These are phyloP conservation scores for Rhynchomys soricoides DNA, from an alignment of 2,113 vertebrate genomes.

Conservation along the genomic window DNA sequence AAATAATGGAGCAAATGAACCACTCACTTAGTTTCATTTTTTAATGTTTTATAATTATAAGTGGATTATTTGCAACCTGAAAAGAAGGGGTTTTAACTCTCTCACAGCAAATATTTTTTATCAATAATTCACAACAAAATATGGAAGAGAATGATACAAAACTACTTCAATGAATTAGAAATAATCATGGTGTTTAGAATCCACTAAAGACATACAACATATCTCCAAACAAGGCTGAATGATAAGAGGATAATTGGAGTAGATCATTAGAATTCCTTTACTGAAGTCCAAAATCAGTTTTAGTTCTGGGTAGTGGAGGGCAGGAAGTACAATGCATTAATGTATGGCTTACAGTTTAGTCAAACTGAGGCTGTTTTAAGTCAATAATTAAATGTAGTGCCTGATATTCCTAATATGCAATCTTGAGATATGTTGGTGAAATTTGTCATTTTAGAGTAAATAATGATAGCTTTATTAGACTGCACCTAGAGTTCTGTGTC, in stretches of 20 bases:
- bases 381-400: not conserved
- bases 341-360: not conserved
- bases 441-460: slow-evolving; percentile 8
- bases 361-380: not conserved
- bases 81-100: not conserved
- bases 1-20: not conserved
- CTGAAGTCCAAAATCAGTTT: not conserved
- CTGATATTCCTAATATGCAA: not conserved
- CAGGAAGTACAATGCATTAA: not conserved
- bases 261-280: slow-evolving; percentile 28
- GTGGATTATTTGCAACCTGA: not conserved
- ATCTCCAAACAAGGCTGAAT: not conserved
- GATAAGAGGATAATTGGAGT: slow-evolving; percentile 22
- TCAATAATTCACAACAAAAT: slow-evolving; percentile 49
- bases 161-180: not conserved
- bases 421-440: not conserved
- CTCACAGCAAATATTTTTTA: slow-evolving; percentile 2
- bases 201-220: not conserved
- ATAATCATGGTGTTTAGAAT: slow-evolving; percentile 45
- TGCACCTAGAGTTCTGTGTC: not conserved
- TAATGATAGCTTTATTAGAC: not conserved
- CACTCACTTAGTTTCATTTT: slow-evolving; percentile 5
- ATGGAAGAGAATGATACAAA: not conserved
- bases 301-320: not conserved
- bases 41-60: slow-evolving; percentile 7